Evolutionary conservation across 2,888 invertebrate genomes (phyloP).

Genomic region (Gastrophysa polygoni): DNA sequence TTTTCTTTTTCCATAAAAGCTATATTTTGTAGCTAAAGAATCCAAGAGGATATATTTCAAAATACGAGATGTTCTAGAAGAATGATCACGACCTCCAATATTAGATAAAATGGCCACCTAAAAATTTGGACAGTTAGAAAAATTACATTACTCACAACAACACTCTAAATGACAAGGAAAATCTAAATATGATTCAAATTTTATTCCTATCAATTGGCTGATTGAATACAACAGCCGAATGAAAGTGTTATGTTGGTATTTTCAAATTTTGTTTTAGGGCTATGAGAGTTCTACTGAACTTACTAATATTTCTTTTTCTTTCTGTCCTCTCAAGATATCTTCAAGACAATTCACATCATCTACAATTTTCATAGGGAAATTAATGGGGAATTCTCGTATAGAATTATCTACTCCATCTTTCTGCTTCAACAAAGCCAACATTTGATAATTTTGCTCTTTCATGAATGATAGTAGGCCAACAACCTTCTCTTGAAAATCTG

Average conservation of each 20-base stretch:
- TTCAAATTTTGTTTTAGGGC: neutral
- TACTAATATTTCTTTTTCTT: neutral
- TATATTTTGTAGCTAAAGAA: constrained; percentile 4
- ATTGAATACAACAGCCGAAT: no score
- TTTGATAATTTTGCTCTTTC: constrained; percentile 1
- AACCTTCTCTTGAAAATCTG: constrained; percentile 3
- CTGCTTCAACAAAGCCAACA: neutral
- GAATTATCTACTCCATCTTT: neutral
- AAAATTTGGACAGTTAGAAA: neutral
- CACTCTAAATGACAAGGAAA: neutral
- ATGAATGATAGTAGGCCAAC: constrained; percentile 3
- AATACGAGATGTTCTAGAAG: constrained; percentile 9
- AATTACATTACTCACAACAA: neutral
- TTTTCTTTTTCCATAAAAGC: constrained; percentile 4
- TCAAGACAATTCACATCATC: neutral
- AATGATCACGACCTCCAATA: neutral
- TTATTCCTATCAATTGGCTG: no score
- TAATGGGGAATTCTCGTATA: neutral
- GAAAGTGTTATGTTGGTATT: neutral
- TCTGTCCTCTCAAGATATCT: neutral
- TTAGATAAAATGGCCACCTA: neutral
- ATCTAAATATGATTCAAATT: neutral
- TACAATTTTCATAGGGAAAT: neutral
- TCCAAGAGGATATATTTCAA: constrained; percentile 2
- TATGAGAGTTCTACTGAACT: neutral